phyloP scores from a whole-genome alignment of 1,140 invertebrate genomes.

The Kradibia gibbosae region DNA sequence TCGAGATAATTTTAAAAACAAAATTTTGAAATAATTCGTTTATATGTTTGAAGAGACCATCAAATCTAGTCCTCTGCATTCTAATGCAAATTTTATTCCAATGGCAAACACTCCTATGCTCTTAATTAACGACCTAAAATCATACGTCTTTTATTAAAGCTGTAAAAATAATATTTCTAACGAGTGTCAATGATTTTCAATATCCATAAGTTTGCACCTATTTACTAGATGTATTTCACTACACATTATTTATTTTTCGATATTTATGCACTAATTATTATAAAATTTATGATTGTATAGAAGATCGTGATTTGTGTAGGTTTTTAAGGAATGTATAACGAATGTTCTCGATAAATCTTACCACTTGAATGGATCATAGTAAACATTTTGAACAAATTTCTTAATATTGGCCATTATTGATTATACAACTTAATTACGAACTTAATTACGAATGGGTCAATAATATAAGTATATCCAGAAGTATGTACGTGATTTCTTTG shows the following conservation, averaged over 20 bases:
- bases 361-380: slow-evolving; percentile 75
- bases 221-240: too few species aligned
- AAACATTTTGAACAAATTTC: slow-evolving; percentile 65
- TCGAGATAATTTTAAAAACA: not conserved
- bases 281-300: too few species aligned
- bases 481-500: too few species aligned
- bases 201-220: too few species aligned
- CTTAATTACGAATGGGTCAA: too few species aligned
- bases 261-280: too few species aligned
- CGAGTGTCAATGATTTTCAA: too few species aligned
- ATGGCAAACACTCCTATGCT: slow-evolving; percentile 79
- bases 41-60: slow-evolving; percentile 55
- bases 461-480: too few species aligned
- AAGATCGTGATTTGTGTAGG: too few species aligned
- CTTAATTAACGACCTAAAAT: slow-evolving; percentile 80
- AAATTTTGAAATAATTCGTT: not conserved
- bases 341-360: slow-evolving; percentile 58
- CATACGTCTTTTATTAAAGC: not conserved
- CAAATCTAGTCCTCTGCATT: slow-evolving; percentile 78
- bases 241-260: too few species aligned
- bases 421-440: not conserved
- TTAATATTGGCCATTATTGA: slow-evolving; percentile 21
- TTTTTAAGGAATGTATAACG: too few species aligned
- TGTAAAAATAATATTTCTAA: too few species aligned
- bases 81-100: slow-evolving; percentile 79